These are phyloP conservation scores for Pangasianodon gigas DNA, from an alignment of 2,113 vertebrate genomes.

Conservation along the genomic window DNA sequence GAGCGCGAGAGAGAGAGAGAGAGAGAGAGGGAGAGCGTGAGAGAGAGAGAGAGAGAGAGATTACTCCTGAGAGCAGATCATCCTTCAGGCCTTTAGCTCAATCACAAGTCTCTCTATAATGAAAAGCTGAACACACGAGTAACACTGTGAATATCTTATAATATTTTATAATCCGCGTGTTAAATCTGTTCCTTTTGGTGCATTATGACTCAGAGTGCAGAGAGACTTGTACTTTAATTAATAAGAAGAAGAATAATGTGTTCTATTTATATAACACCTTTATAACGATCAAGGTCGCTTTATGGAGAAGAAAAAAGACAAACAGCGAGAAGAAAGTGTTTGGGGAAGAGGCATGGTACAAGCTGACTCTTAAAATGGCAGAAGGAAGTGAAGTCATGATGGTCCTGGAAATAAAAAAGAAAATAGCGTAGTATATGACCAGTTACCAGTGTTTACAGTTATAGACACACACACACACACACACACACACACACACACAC, in stretches of 20 bases:
- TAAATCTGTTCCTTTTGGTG: not conserved
- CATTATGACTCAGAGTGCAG: not conserved
- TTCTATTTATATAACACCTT: not conserved
- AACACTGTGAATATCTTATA: not conserved
- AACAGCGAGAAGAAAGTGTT: not conserved
- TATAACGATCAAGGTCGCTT: not conserved
- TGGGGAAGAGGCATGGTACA: not conserved
- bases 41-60: not conserved
- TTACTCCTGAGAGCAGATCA: not conserved
- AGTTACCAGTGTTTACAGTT: not conserved
- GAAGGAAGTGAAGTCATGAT: not conserved
- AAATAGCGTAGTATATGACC: not conserved
- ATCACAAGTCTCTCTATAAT: not conserved
- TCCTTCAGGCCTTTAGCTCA: not conserved
- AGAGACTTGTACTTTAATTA: not conserved
- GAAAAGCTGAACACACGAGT: not conserved
- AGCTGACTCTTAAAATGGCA: not conserved
- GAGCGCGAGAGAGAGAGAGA: too few species aligned
- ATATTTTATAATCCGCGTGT: not conserved
- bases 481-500: not conserved
- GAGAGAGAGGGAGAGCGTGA: not conserved
- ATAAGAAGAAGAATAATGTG: not conserved
- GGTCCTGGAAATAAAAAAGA: not conserved
- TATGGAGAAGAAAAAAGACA: not conserved
- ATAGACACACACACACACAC: not conserved